Conservation (phyloP, 2,888 invertebrate genomes). For the Lochmaea capreae region DNA sequence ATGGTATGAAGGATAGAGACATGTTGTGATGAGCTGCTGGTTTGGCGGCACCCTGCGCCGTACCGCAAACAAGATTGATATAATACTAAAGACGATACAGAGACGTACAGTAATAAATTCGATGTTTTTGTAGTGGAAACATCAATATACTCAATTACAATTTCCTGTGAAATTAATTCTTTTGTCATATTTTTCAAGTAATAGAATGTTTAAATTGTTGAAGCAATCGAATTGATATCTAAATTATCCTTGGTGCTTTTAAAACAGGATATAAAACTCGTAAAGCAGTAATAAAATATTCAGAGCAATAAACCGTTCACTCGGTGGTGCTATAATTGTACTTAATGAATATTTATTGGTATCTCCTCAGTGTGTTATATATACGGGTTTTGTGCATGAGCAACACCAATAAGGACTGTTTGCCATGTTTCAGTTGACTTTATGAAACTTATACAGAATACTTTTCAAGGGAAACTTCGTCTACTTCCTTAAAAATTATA, state of each 20-base stretch:
- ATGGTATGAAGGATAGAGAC: constrained; percentile 63
- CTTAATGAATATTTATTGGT: constrained; percentile 67
- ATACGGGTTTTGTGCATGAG: constrained; percentile 60
- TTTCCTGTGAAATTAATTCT: too few species aligned
- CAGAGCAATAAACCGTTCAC: constrained; percentile 66
- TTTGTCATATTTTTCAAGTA: too few species aligned
- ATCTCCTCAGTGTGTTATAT: constrained; percentile 57
- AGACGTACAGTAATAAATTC: constrained; percentile 14
- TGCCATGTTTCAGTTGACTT: constrained; percentile 16
- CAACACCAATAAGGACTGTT: constrained; percentile 61
- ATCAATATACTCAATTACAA: too few species aligned
- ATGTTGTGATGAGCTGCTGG: constrained; percentile 55
- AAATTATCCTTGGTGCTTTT: constrained; percentile 39
- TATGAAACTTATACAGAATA: background rate
- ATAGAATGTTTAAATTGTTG: constrained; percentile 12
- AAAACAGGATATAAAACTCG: constrained; percentile 52
- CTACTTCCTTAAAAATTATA: too few species aligned
- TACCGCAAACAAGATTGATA: constrained; percentile 56
- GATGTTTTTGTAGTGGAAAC: too few species aligned
- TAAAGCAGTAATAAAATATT: constrained; percentile 66
- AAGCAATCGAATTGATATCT: constrained; percentile 38
- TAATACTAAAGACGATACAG: constrained; percentile 46
- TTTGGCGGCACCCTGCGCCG: constrained; percentile 55
- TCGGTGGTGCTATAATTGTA: constrained; percentile 66
- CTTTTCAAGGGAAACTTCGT: background rate